Conservation (phyloP, 2,888 invertebrate genomes). For the Saturnia pavonia region DNA sequence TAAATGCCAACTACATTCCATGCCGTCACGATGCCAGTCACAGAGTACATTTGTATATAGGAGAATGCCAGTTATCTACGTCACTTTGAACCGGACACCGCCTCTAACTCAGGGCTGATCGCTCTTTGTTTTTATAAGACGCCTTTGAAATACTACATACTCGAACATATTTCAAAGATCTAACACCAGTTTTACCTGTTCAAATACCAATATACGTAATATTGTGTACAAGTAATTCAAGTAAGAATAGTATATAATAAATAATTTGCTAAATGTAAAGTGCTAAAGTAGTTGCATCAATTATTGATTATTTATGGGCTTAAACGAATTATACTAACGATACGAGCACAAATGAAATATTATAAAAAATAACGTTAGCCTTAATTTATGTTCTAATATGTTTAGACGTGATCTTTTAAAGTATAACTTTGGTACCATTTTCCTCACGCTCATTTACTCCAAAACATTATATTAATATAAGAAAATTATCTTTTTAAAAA, state of each 20-base stretch:
- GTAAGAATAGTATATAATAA: neutral
- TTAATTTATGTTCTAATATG: neutral
- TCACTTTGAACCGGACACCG: constrained; percentile 13
- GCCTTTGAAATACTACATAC: neutral
- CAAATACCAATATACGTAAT: neutral
- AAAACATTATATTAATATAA: constrained; percentile 5
- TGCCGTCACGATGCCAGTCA: too few relatives aligned
- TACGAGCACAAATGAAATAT: neutral
- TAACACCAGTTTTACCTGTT: neutral
- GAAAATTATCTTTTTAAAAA: constrained; percentile 11
- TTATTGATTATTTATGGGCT: neutral
- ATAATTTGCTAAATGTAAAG: neutral
- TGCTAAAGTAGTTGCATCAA: neutral
- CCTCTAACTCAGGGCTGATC: constrained; percentile 9
- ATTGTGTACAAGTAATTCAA: constrained; percentile 1
- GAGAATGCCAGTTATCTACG: constrained; percentile 1
- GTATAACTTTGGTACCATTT: too few relatives aligned
- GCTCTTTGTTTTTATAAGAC: neutral
- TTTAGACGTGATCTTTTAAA: neutral
- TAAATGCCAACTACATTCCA: constrained; percentile 19
- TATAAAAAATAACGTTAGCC: neutral
- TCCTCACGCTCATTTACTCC: neutral
- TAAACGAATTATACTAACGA: neutral
- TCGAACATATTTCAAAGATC: neutral
- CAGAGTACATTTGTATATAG: too few relatives aligned